phyloP scores from a whole-genome alignment of 1,140 invertebrate species.

The Bombus breviceps region DNA sequence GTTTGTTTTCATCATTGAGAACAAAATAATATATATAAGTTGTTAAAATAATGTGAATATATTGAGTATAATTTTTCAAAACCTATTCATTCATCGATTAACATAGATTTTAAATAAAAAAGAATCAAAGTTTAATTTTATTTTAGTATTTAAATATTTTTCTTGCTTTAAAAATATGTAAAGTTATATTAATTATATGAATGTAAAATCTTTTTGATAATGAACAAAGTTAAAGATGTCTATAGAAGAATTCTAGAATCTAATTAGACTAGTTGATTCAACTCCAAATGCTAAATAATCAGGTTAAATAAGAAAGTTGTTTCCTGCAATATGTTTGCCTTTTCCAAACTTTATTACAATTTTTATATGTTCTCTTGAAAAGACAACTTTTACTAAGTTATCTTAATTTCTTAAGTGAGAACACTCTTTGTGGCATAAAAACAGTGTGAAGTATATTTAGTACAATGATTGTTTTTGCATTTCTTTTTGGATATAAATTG shows the following conservation, averaged over 20 bases:
- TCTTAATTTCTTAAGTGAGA: background rate
- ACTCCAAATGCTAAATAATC: slow-evolving; percentile 34
- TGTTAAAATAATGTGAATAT: slow-evolving; percentile 66
- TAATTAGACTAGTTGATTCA: slow-evolving; percentile 37
- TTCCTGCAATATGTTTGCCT: background rate
- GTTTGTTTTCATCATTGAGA: slow-evolving; percentile 56
- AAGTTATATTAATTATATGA: slow-evolving; percentile 45
- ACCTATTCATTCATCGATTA: slow-evolving; percentile 36
- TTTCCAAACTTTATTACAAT: background rate
- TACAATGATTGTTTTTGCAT: slow-evolving; percentile 6
- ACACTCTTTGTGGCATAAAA: background rate
- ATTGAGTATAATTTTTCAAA: slow-evolving; percentile 40
- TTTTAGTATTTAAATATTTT: slow-evolving; percentile 36
- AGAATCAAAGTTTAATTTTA: slow-evolving; percentile 53
- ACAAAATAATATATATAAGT: slow-evolving; percentile 60
- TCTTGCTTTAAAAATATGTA: slow-evolving; percentile 31
- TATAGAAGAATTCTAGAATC: background rate
- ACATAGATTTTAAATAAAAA: slow-evolving; percentile 41
- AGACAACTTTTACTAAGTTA: slow-evolving; percentile 3
- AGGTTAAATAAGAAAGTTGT: background rate
- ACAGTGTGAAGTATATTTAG: slow-evolving; percentile 4
- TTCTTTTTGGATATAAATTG: slow-evolving; percentile 4
- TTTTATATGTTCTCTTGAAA: background rate
- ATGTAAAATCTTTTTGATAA: slow-evolving; percentile 45
- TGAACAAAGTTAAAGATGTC: slow-evolving; percentile 7